A percentile compares a stretch with the other conserved stretches of the same genome.
phyloP scores from a whole-genome alignment of 2,797 vertebrate species.

The Kryptolebias ocellatus region DNA sequence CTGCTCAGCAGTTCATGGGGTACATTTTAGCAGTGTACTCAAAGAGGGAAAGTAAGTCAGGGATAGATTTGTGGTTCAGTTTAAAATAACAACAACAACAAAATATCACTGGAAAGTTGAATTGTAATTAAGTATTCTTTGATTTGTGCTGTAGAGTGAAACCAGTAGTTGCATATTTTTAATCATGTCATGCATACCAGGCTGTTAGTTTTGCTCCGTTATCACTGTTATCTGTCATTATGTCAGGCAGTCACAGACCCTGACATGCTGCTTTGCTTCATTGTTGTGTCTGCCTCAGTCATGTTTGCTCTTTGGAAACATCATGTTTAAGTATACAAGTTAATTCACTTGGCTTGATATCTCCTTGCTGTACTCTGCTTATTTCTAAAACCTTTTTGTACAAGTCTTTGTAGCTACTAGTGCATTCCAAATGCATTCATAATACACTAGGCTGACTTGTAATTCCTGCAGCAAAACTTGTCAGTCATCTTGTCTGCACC shows the following conservation, averaged over 20 bases:
- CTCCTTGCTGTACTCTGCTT: slow-evolving; percentile 19
- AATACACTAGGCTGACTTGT: slow-evolving; percentile 32
- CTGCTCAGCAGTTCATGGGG: slow-evolving; percentile 49
- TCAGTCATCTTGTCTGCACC: slow-evolving; percentile 43
- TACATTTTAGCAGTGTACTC: slow-evolving; percentile 26
- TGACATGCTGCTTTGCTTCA: slow-evolving; percentile 44
- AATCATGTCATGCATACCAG: background rate
- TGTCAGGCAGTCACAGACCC: slow-evolving; percentile 47
- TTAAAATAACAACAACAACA: background rate
- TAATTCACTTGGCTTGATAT: slow-evolving; percentile 19
- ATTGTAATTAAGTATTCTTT: too few species aligned
- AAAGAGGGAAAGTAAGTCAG: slow-evolving; percentile 19
- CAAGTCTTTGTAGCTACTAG: too few species aligned
- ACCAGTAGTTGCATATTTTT: too few species aligned
- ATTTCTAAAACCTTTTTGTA: too few species aligned
- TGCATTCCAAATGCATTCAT: slow-evolving; percentile 1
- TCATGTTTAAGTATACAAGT: slow-evolving; percentile 53
- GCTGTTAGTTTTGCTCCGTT: too few species aligned
- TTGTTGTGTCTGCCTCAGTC: slow-evolving; percentile 8
- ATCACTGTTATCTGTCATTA: slow-evolving; percentile 46
- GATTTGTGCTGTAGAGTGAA: too few species aligned
- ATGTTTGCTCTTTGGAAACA: slow-evolving; percentile 44
- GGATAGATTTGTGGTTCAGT: slow-evolving; percentile 4
- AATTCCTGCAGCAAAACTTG: slow-evolving; percentile 35
- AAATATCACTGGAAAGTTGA: too few species aligned